Base-by-base conservation (phyloP, 1,140 invertebrate species). In the Bombyx mandarina region DNA sequence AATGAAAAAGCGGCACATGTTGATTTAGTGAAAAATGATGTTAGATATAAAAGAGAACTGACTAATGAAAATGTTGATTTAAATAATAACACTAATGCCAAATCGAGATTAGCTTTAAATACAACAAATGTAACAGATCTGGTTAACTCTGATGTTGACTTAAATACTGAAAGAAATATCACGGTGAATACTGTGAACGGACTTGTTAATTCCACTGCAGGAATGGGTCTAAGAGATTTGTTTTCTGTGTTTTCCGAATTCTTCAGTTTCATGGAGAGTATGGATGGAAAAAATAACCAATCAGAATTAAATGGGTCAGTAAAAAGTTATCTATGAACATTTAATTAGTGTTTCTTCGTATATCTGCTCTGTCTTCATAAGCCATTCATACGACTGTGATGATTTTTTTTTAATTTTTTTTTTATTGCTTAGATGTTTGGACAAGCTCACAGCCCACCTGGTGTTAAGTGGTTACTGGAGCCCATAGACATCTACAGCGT, bases 231-330 rank as follows among this genome's bases (percentile, higher is more conserved):
- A 1, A 61, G 66, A 49, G 65, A 69, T 44, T 71, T 77, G 49
- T 61, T 79, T 18, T 57, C 52, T 7, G 56, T 63, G 46, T 54
- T 77, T n/a, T 62, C 69, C 1, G 55, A 72, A 62, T 79, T 70
- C 68, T 75, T 79, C 47, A 65, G 50, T 35, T 56, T 26, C 44
- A 8, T 68, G 43, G 60, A 58, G 42, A 6, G 43, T 18, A 8
- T 43, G 42, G 54, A 48, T 10, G n/a, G 10, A 42, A 43, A 54
- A 45, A 53, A 22, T 26, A 7, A 2, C 0, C 43, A 45, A 12
- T 9, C 43, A 46, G 45, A 57, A 12, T 53, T 35, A 4, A 47
- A 35, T 1, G 4, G 43, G 47, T 46, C n/a, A 57, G 52, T 22
- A 51, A 22, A 51, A 35, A 26, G 8, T 6, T 47, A 7, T 10